Evolutionary conservation across 2,797 vertebrate genomes (phyloP).

Genomic region (Smutsia temminckii): DNA sequence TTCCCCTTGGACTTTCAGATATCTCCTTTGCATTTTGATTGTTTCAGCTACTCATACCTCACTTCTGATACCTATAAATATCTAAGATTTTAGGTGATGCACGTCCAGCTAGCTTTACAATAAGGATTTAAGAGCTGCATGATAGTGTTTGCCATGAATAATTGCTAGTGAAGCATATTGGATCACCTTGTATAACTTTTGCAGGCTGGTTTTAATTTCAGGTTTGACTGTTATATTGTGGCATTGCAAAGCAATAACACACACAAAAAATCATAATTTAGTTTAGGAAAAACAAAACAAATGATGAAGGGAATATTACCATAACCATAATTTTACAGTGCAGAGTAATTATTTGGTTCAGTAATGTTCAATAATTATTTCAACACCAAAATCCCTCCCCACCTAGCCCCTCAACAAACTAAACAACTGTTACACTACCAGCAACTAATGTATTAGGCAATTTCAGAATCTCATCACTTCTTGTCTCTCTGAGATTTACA

Average conservation of each 20-base stretch:
- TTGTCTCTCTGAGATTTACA: constrained; percentile 85
- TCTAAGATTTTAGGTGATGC: constrained; percentile 29
- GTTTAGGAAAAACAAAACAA: constrained; percentile 78
- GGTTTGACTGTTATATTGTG: constrained; percentile 73
- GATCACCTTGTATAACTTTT: constrained; percentile 73
- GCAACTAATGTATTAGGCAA: constrained; percentile 86
- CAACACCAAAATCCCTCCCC: constrained; percentile 81
- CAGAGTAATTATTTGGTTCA: constrained; percentile 88
- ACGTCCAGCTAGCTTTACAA: constrained; percentile 57
- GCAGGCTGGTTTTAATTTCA: constrained; percentile 74
- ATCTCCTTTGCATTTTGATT: constrained; percentile 50
- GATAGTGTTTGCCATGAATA: constrained; percentile 54
- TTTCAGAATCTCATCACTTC: constrained; percentile 85
- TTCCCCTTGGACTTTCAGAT: not conserved
- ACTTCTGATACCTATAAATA: constrained; percentile 49
- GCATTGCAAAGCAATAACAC: constrained; percentile 76
- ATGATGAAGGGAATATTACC: constrained; percentile 81
- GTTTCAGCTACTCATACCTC: not conserved
- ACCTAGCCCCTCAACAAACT: constrained; percentile 82
- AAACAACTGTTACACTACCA: constrained; percentile 86
- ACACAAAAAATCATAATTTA: constrained; percentile 79
- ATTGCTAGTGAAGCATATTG: constrained; percentile 61
- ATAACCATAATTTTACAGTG: constrained; percentile 81
- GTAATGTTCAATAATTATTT: constrained; percentile 86
- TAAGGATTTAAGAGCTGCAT: constrained; percentile 46